Evolutionary conservation across 2,113 vertebrate genomes (phyloP).

Genomic region (Motacilla tschutschensis): DNA sequence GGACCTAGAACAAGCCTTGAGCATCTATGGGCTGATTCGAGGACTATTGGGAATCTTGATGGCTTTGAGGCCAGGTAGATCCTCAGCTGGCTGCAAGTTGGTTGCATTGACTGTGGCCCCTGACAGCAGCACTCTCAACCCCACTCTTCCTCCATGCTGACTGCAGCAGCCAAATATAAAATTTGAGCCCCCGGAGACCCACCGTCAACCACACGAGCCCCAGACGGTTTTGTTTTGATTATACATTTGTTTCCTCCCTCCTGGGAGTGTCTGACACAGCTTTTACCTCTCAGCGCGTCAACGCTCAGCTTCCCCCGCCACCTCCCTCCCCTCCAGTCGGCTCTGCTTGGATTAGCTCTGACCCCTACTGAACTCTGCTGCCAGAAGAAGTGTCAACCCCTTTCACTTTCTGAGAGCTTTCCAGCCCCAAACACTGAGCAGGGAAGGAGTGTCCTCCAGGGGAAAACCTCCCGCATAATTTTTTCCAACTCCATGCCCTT

Average conservation of each 20-base stretch:
- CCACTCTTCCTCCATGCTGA: fast-evolving
- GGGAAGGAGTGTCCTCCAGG: not conserved
- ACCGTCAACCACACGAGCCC: not conserved
- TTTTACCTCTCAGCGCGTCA: constrained; percentile 56
- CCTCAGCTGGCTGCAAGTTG: not conserved
- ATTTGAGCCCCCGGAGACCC: not conserved
- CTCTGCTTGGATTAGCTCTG: constrained; percentile 54
- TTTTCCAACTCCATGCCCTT: not conserved
- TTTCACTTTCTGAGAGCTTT: constrained; percentile 31
- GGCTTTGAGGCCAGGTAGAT: not conserved
- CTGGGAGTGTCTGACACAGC: constrained; percentile 50
- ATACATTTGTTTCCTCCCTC: constrained; percentile 54
- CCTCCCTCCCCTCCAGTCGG: not conserved
- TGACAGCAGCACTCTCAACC: not conserved
- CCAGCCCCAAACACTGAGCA: not conserved
- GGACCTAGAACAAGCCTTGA: not conserved
- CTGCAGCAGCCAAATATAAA: not conserved
- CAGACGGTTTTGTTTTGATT: constrained; percentile 54
- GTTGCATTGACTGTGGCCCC: fast-evolving
- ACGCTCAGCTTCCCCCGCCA: not conserved
- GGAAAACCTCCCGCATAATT: not conserved
- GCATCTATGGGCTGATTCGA: fast-evolving
- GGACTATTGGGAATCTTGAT: fast-evolving
- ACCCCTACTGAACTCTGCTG: constrained; percentile 38
- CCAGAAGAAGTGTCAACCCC: constrained; percentile 32